phyloP scores from a whole-genome alignment of 2,888 invertebrate genomes.

The Netelia melanura region DNA sequence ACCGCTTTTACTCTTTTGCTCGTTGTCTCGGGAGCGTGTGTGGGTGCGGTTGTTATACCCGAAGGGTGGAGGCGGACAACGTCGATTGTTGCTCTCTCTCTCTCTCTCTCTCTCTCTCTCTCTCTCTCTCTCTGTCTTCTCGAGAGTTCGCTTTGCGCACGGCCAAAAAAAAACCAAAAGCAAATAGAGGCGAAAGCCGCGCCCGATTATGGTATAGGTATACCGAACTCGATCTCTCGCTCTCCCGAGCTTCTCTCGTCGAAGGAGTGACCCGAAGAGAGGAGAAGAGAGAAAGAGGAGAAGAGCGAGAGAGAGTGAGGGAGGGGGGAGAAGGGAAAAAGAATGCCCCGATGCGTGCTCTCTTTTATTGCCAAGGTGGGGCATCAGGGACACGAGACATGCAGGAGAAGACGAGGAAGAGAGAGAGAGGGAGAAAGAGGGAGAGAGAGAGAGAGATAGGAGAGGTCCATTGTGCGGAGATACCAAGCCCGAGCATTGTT shows the following conservation, averaged over 20 bases:
- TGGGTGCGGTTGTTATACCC: slow-evolving; percentile 61
- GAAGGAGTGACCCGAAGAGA: slow-evolving; percentile 21
- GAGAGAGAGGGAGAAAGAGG: background rate
- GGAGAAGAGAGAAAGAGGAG: no score
- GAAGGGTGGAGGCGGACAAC: slow-evolving; percentile 61
- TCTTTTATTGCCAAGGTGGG: slow-evolving; percentile 42
- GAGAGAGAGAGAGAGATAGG: slow-evolving; percentile 25
- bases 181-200: slow-evolving; percentile 65
- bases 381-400: slow-evolving; percentile 33
- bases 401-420: background rate
- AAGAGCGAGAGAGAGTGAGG: background rate
- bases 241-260: slow-evolving; percentile 43
- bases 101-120: no score
- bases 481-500: slow-evolving; percentile 76
- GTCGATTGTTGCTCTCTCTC: slow-evolving; percentile 63
- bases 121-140: background rate
- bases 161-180: slow-evolving; percentile 46
- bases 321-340: no score
- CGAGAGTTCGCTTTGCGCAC: slow-evolving; percentile 22
- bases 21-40: slow-evolving; percentile 35
- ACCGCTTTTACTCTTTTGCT: slow-evolving; percentile 40
- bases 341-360: slow-evolving; percentile 21
- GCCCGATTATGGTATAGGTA: slow-evolving; percentile 51
- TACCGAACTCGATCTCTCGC: slow-evolving; percentile 55
- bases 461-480: slow-evolving; percentile 76